Percentiles rank a stretch among this genome's conserved stretches.
Conservation (phyloP, 2,888 invertebrate genomes). For the Adelphocoris suturalis region DNA sequence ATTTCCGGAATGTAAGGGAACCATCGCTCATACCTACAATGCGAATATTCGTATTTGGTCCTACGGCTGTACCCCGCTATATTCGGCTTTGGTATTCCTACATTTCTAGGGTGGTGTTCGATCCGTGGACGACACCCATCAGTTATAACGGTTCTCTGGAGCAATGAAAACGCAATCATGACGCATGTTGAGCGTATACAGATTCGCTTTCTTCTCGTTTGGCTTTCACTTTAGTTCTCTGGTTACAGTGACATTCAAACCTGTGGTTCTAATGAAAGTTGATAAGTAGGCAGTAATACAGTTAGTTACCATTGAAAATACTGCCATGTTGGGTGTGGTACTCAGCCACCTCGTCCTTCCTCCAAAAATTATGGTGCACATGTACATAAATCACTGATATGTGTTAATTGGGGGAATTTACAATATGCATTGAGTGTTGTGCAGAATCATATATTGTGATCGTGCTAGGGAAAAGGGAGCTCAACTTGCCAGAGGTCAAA, state of each 20-base stretch:
- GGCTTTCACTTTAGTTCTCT: neutral
- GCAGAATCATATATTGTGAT: no score
- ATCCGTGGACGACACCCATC: neutral
- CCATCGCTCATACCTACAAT: neutral
- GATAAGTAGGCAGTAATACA: no score
- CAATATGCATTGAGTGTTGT: no score
- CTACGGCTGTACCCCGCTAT: neutral
- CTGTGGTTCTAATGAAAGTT: no score
- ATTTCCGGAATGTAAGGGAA: slow-evolving; percentile 12
- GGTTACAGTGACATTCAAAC: neutral
- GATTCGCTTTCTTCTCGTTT: slow-evolving; percentile 30
- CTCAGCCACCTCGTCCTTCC: no score
- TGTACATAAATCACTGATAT: no score
- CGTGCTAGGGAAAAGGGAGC: no score
- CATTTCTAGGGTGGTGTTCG: neutral
- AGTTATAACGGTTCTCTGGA: neutral
- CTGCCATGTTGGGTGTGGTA: no score
- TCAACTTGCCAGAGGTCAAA: no score
- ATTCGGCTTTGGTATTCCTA: neutral
- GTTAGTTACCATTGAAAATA: no score
- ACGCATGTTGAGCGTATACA: neutral
- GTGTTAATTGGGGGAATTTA: neutral
- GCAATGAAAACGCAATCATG: neutral
- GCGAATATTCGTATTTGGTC: neutral
- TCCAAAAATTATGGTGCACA: no score